phyloP scores from a whole-genome alignment of 2,888 invertebrate species.

The Macrosoma leucophasiata region DNA sequence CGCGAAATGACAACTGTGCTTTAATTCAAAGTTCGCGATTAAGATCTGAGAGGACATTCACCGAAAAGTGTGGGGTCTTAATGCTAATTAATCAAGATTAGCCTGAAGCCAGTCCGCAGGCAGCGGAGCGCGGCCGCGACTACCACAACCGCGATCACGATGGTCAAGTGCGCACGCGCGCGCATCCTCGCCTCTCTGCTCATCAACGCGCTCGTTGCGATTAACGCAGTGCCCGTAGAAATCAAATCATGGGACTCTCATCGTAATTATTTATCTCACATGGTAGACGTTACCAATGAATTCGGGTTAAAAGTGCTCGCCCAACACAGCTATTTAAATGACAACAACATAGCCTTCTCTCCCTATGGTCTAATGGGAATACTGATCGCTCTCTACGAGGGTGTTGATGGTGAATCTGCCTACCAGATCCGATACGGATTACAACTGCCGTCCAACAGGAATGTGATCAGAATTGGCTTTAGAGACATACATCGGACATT shows the following conservation, averaged over 20 bases:
- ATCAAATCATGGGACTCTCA: conserved; percentile 64
- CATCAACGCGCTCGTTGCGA: conserved; percentile 25
- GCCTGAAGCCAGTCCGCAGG: conserved; percentile 39
- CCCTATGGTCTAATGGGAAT: conserved; percentile 89
- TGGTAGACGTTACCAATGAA: conserved; percentile 88
- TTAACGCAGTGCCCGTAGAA: conserved; percentile 56
- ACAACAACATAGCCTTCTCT: conserved; percentile 89
- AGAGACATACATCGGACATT: conserved; percentile 88
- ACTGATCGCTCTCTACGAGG: conserved; percentile 86
- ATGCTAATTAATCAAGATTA: conserved; percentile 64
- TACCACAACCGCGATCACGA: conserved; percentile 54
- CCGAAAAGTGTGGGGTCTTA: conserved; percentile 52
- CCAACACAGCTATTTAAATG: conserved; percentile 82
- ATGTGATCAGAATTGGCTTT: conserved; percentile 84
- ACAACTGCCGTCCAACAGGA: conserved; percentile 82
- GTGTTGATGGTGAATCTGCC: conserved; percentile 82
- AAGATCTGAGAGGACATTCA: conserved; percentile 72
- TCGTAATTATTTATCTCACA: conserved; percentile 79
- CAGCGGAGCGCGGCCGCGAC: conserved; percentile 40
- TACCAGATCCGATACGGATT: conserved; percentile 82
- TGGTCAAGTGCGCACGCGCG: conserved; percentile 52
- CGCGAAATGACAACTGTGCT: too few species aligned
- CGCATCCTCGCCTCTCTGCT: conserved; percentile 27
- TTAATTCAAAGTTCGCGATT: too few species aligned
- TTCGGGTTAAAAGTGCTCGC: conserved; percentile 81